A percentile compares a stretch with the other conserved stretches of the same genome.
phyloP scores from a whole-genome alignment of 2,888 invertebrate species.

The Amiota mariae region DNA sequence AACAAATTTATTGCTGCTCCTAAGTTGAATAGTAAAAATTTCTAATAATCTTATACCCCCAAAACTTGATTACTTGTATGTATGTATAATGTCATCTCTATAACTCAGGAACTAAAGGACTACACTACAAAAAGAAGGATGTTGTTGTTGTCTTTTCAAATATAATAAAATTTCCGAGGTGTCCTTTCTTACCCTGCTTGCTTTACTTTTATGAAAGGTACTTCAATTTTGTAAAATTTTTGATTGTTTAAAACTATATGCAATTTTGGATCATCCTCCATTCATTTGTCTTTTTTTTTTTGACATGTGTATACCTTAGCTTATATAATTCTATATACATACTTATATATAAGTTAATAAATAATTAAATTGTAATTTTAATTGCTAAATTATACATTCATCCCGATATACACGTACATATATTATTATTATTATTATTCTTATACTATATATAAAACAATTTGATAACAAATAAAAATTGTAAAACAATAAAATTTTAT shows the following conservation, averaged over 20 bases:
- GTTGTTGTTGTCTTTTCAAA: too few species aligned
- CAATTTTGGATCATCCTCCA: background rate
- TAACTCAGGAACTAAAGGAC: too few species aligned
- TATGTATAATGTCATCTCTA: too few species aligned
- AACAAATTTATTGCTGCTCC: too few species aligned
- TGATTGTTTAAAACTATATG: background rate
- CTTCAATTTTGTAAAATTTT: background rate
- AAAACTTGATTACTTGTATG: too few species aligned
- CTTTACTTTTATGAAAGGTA: background rate
- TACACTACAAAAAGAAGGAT: too few species aligned
- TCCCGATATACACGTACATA: slow-evolving; percentile 33
- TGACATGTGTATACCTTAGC: slow-evolving; percentile 28
- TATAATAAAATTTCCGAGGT: too few species aligned
- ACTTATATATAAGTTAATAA: slow-evolving; percentile 21
- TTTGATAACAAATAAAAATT: background rate
- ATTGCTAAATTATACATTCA: slow-evolving; percentile 26
- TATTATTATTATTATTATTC: too few species aligned
- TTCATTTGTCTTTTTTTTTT: too few species aligned
- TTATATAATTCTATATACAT: background rate
- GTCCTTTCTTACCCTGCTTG: too few species aligned
- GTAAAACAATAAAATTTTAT: background rate
- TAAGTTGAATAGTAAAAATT: too few species aligned
- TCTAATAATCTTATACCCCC: too few species aligned
- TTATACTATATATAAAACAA: background rate
- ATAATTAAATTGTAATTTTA: background rate